Evolutionary conservation across 1,140 invertebrate genomes (phyloP), one percentile per base, ranked within the genome.

Genomic region (Sitophilus oryzae): DNA sequence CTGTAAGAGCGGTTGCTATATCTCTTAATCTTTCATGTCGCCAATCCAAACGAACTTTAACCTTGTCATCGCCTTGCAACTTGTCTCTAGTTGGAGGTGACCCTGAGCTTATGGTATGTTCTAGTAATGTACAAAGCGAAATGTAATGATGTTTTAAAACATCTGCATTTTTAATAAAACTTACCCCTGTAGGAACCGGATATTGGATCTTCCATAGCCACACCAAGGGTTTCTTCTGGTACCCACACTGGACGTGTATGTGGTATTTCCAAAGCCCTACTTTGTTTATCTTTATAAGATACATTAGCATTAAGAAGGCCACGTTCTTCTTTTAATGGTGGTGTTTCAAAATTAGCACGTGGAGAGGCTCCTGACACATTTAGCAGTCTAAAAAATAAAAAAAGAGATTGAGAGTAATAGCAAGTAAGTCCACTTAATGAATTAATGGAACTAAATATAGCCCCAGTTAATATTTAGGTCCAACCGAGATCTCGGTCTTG

Each of bases 21-120:
- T 87, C 84, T 45, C 84, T 78, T 52, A 87, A 66, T 64, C 85
- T 80, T 52, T 82, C 83, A 57, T 84, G 82, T 49, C 83, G 71
- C 69, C 69, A 71, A 56, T 71, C 68, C 19, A 62, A 69, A 15
- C 78, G 65, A 1, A 74, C 76, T 35, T 81, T 75, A 30, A 77
- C 81, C 72, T 85, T 86, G 69, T 85, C 83, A 60, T 86, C 84
- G 23, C 79, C 79, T 43, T 81, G 77, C 51, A 85, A 77, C 72
- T 86, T 87, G 71, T 86, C 84, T 51, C 83, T 71, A 4, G 83
- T 85, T 35, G 85, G 84, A 3, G 85, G 84, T 3, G 83, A 86
- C 2, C 82, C 83, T 43, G 82, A 84, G 46, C 82, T 86, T 14
- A 83, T 81, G 25, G 69, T 48, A 47, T 67, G 70, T 62, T 71